phyloP scores from a whole-genome alignment of 1,140 invertebrate genomes.

The Teleogryllus occipitalis region DNA sequence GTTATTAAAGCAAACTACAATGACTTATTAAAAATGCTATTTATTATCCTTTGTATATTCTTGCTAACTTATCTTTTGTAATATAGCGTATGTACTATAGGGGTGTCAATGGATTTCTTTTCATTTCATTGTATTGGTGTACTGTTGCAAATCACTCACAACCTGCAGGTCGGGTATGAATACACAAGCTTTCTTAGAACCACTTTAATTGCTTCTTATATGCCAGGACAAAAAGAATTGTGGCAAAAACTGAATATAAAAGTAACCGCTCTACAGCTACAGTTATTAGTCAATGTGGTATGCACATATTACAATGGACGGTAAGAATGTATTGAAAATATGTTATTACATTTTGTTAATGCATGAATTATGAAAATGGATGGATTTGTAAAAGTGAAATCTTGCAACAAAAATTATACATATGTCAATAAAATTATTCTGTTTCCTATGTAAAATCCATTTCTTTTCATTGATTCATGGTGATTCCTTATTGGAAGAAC shows the following conservation, averaged over 20 bases:
- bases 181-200: background rate
- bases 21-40: background rate
- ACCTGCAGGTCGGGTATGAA: background rate
- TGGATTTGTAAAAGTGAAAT: slow-evolving; percentile 9
- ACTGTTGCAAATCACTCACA: background rate
- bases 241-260: background rate
- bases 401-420: background rate
- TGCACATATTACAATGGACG: slow-evolving; percentile 13
- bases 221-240: background rate
- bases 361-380: slow-evolving; percentile 16
- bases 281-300: slow-evolving; percentile 1
- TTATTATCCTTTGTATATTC: slow-evolving; percentile 1
- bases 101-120: background rate
- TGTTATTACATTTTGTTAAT: slow-evolving; percentile 12
- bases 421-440: slow-evolving; percentile 1
- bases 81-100: background rate
- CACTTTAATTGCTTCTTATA: background rate
- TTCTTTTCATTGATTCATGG: background rate
- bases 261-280: background rate
- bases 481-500: background rate
- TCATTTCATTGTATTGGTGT: background rate
- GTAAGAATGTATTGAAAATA: slow-evolving; percentile 17
- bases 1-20: background rate
- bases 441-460: background rate
- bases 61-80: slow-evolving; percentile 2